Evolutionary conservation across 2,113 vertebrate genomes (phyloP).

Genomic region (Podocnemis expansa): DNA sequence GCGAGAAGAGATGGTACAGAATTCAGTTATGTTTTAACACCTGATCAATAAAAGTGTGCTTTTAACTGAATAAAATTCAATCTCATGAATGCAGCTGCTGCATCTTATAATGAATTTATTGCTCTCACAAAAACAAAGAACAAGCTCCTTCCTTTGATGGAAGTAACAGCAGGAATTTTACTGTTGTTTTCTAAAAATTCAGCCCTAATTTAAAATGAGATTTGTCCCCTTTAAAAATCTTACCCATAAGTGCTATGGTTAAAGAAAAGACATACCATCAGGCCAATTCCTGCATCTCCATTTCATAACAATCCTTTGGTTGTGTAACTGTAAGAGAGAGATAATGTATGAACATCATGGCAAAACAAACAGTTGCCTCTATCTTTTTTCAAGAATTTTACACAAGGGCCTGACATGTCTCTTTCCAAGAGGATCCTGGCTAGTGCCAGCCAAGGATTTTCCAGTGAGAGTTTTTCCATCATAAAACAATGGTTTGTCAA

Average conservation of each 20-base stretch:
- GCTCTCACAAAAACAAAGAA: fast-evolving
- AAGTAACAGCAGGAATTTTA: fast-evolving
- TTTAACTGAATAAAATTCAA: background rate
- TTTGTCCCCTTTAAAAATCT: background rate
- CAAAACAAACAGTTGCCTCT: background rate
- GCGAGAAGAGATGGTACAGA: conserved; percentile 19
- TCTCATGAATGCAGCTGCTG: background rate
- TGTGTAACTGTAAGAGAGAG: conserved; percentile 58
- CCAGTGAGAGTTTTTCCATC: background rate
- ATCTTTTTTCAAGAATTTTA: background rate
- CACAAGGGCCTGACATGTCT: background rate
- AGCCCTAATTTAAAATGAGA: fast-evolving
- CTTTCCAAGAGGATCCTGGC: background rate
- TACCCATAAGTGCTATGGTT: background rate
- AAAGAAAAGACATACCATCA: conserved; percentile 60
- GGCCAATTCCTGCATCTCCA: conserved; percentile 76
- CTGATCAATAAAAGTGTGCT: background rate
- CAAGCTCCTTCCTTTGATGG: fast-evolving
- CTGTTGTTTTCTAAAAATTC: fast-evolving
- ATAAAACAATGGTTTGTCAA: background rate
- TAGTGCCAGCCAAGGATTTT: background rate
- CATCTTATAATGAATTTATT: background rate
- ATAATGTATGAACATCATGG: background rate
- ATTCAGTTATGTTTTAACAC: background rate
- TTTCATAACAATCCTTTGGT: conserved; percentile 75